Conservation (phyloP, 92 coral and sea anemone genomes). For the Paragorgia papillata region DNA sequence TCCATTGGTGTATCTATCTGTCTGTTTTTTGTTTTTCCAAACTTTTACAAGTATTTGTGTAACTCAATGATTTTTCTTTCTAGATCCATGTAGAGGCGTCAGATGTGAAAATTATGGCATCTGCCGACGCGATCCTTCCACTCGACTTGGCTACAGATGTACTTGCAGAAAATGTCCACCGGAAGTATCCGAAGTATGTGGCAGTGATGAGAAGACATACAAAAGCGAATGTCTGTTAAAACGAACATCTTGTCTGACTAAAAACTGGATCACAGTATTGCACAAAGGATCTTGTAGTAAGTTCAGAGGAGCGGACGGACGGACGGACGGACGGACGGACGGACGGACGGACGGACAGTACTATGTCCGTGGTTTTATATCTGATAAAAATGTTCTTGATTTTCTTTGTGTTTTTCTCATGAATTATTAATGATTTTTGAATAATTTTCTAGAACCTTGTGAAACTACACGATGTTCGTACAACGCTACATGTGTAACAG, state of each 20-base stretch:
- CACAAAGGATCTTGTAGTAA: conserved; percentile 69
- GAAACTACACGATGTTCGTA: conserved; percentile 61
- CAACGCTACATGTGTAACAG: conserved; percentile 64
- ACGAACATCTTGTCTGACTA: conserved; percentile 63
- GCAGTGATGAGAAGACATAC: conserved; percentile 67
- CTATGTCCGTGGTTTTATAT: no score
- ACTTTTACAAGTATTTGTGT: no score
- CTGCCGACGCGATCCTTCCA: conserved; percentile 1
- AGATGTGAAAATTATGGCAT: conserved; percentile 57
- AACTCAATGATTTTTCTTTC: no score
- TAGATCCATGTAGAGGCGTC: conserved; percentile 71
- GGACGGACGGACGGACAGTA: no score
- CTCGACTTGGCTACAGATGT: conserved; percentile 43
- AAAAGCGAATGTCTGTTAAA: conserved; percentile 73
- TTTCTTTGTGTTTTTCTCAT: no score
- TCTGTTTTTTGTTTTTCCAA: neutral
- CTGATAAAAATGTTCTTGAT: no score
- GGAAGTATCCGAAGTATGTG: conserved; percentile 65
- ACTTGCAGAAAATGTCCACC: conserved; percentile 73
- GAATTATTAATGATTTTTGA: no score
- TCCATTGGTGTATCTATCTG: neutral
- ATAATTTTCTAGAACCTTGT: conserved; percentile 74
- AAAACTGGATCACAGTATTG: conserved; percentile 42
- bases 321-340: no score
- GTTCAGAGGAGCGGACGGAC: neutral